phyloP scores from a whole-genome alignment of 1,140 invertebrate species.

The Planococcus citri region DNA sequence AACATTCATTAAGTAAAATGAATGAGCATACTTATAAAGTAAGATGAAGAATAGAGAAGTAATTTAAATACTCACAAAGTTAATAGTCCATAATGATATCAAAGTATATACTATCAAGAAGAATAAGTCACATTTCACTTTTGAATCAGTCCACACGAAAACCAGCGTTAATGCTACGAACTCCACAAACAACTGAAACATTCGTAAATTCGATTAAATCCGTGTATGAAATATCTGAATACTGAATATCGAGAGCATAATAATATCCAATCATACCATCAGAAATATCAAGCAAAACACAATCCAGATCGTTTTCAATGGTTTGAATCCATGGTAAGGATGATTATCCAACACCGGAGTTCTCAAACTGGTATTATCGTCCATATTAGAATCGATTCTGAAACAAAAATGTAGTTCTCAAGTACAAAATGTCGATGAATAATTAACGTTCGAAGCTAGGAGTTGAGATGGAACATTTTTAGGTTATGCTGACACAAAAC shows the following conservation, averaged over 20 bases:
- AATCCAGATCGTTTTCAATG: background rate
- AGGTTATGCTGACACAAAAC: no score
- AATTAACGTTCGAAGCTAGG: no score
- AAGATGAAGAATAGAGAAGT: background rate
- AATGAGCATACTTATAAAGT: background rate
- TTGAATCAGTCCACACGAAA: slow-evolving; percentile 15
- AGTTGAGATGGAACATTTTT: no score
- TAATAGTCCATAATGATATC: slow-evolving; percentile 20
- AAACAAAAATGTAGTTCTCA: no score
- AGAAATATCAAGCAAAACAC: background rate
- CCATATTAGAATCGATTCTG: background rate
- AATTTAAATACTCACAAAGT: slow-evolving; percentile 14
- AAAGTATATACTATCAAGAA: slow-evolving; percentile 21
- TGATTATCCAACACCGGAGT: background rate
- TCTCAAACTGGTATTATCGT: background rate
- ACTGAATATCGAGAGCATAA: no score
- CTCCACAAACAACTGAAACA: slow-evolving; percentile 9
- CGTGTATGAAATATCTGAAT: no score
- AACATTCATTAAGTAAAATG: background rate
- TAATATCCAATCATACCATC: background rate
- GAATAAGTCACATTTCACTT: slow-evolving; percentile 15
- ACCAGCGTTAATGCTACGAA: background rate
- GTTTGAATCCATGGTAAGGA: background rate
- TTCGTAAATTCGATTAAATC: no score
- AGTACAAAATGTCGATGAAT: no score